Conservation (phyloP, 2,797 vertebrate species). For the Melanotaenia parkinsoni region DNA sequence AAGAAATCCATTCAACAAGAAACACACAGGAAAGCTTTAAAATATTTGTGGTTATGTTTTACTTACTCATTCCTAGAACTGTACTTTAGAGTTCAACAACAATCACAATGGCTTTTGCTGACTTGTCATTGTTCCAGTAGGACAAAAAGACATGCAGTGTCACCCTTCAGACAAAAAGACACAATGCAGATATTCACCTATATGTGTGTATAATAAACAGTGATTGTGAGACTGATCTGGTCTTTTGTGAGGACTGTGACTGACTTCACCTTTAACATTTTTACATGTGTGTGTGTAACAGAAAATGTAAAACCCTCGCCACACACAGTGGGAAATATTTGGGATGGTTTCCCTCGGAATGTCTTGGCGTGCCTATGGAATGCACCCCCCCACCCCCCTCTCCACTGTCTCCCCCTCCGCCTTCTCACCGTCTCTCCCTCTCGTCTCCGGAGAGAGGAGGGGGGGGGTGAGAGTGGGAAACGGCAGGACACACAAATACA, state of each 20-base stretch:
- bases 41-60: slow-evolving; percentile 37
- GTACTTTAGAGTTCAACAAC: slow-evolving; percentile 18
- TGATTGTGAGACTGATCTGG: slow-evolving; percentile 24
- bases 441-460: slow-evolving; percentile 41
- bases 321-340: slow-evolving; percentile 85
- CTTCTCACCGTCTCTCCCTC: slow-evolving; percentile 48
- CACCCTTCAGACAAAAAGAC: background rate
- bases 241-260: slow-evolving; percentile 26
- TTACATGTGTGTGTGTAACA: slow-evolving; percentile 60
- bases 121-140: slow-evolving; percentile 17
- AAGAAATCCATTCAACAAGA: slow-evolving; percentile 17
- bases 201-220: slow-evolving; percentile 11
- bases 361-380: slow-evolving; percentile 85
- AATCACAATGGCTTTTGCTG: slow-evolving; percentile 36
- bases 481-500: slow-evolving; percentile 43
- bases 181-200: background rate
- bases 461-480: slow-evolving; percentile 38
- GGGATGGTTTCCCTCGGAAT: slow-evolving; percentile 87
- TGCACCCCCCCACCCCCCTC: slow-evolving; percentile 52
- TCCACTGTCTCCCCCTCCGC: slow-evolving; percentile 25
- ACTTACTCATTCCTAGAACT: slow-evolving; percentile 40
- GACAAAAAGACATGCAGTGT: slow-evolving; percentile 16
- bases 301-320: slow-evolving; percentile 63
- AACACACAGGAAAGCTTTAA: slow-evolving; percentile 16
- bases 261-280: slow-evolving; percentile 29